Base-by-base conservation (phyloP, 2,888 invertebrate genomes). In the Ypsolopha sequella region DNA sequence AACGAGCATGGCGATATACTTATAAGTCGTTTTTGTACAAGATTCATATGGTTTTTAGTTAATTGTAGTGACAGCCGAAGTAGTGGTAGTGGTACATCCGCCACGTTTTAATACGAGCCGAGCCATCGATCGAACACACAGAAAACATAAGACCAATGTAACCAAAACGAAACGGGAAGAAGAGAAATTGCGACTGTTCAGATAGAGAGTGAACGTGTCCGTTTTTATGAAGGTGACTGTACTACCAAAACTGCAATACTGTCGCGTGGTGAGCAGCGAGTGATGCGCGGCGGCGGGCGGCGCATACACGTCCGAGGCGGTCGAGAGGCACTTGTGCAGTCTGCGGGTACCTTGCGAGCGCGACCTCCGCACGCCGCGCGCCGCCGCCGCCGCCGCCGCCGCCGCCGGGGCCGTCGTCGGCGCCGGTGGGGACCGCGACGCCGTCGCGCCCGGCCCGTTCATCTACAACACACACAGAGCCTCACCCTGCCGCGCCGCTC, bases 221-320 rank as follows among this genome's bases (percentile, higher is more conserved):
- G 47, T 41, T 59, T 67, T 72, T 47, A 51, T 52, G 74, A 85
- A 87, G 90, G 90, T 91, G 91, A 90, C 91, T 91, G 92, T 94
- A 94, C 94, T 95, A 94, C 94, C 94, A 93, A 95, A 94, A 93
- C 94, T 95, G 94, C 93, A 94, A 93, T 94, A 95, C 91, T 94
- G 94, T 89, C 94, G 92, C 90, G 93, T 92, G 89, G 92, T 91
- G 87, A 92, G 91, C 87, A 92, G 90, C 88, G 88, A 88, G 88
- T 90, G 88, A 79, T 81, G 87, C 82, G 85, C 88, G 87, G 88
- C 82, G 87, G 84, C 81, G 78, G 85, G 80, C 86, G 85, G 88
- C 84, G 80, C 88, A 87, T 89, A 92, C 86, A 92, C 92, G 90
- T 93, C 93, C 87, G 92, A 93, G 88, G 93, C 93, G 77, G 94